A percentile compares a stretch with the other conserved stretches of the same genome.
These are phyloP conservation scores for Drosophila saltans DNA, from an alignment of 1,140 invertebrate species.

Conservation along the genomic window DNA sequence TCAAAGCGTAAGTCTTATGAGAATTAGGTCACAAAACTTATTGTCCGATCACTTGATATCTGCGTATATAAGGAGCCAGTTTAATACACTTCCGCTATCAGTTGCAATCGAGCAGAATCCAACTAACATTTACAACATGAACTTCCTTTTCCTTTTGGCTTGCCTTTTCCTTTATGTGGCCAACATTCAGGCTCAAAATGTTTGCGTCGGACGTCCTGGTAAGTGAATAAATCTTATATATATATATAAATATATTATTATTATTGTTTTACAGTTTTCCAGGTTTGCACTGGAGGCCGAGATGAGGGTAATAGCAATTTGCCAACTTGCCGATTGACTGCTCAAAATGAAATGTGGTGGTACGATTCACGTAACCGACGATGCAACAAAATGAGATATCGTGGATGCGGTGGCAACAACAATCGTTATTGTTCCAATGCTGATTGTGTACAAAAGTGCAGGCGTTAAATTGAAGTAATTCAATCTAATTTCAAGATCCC, in stretches of 20 bases:
- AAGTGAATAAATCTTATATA: neutral
- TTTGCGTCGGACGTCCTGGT: constrained; percentile 20
- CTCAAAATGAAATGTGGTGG: constrained; percentile 33
- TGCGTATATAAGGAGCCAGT: constrained; percentile 18
- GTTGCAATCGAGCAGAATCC: constrained; percentile 7
- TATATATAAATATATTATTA: neutral
- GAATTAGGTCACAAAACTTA: too few species aligned
- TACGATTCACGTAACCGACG: constrained; percentile 14
- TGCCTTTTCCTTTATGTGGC: constrained; percentile 26
- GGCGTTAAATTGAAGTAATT: neutral
- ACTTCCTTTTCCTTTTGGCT: constrained; percentile 31
- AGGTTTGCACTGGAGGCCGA: constrained; percentile 10
- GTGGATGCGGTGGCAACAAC: constrained; percentile 39
- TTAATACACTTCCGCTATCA: constrained; percentile 7
- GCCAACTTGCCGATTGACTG: constrained; percentile 11
- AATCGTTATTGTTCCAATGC: constrained; percentile 43
- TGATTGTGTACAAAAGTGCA: constrained; percentile 22
- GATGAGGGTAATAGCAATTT: constrained; percentile 25
- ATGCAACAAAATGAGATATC: constrained; percentile 28
- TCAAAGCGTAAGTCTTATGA: too few species aligned
- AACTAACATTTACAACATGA: constrained; percentile 23
- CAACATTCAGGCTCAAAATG: constrained; percentile 9
- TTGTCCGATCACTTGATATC: too few species aligned
- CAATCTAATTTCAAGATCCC: too few species aligned
- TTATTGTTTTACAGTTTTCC: neutral